phyloP scores from a whole-genome alignment of 2,888 invertebrate species.

The Drosophila fulvimacula region DNA sequence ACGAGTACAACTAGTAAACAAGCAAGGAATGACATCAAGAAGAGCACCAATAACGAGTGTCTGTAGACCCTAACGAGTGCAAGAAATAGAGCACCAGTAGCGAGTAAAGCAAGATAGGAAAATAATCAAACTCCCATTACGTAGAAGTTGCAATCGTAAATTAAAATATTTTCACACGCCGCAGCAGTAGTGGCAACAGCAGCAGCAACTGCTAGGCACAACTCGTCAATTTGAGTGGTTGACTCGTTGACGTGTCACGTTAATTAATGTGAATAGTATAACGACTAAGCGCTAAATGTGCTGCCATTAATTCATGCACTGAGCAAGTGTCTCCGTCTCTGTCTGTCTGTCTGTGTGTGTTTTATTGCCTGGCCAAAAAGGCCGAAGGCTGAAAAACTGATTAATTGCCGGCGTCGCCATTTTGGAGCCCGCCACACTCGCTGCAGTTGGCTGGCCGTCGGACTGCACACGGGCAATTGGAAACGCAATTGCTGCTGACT shows the following conservation, averaged over 20 bases:
- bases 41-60: not conserved
- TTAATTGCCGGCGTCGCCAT: constrained; percentile 57
- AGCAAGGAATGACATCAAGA: too few species aligned
- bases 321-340: constrained; percentile 14
- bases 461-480: constrained; percentile 2
- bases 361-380: constrained; percentile 50
- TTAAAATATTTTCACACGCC: constrained; percentile 27
- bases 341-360: constrained; percentile 3
- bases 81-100: not conserved
- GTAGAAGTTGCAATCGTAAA: not conserved
- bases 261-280: constrained; percentile 40
- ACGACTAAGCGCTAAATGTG: constrained; percentile 7
- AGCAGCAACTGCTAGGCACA: not conserved
- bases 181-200: not conserved
- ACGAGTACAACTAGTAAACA: too few species aligned
- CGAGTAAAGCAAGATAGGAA: not conserved
- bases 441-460: constrained; percentile 19
- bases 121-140: not conserved
- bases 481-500: constrained; percentile 10
- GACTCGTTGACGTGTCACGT: constrained; percentile 19
- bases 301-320: constrained; percentile 24
- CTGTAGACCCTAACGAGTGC: too few species aligned
- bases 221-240: constrained; percentile 6
- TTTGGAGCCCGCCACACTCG: constrained; percentile 32
- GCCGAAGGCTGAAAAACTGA: constrained; percentile 51